Conservation (phyloP, 2,888 invertebrate genomes). For the Leistus spinibarbis region DNA sequence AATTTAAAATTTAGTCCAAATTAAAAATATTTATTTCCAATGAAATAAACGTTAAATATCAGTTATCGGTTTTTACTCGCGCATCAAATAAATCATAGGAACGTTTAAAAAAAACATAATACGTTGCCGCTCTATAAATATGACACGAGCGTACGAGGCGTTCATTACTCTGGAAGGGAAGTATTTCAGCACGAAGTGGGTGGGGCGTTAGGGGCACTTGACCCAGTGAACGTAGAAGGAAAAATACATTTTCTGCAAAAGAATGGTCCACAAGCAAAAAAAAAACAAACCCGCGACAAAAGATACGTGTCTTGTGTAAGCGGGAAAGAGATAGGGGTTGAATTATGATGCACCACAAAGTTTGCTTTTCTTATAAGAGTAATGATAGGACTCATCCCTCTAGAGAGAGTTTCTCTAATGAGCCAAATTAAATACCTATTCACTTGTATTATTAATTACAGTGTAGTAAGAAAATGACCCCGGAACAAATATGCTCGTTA, state of each 20-base stretch:
- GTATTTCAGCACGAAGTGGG: background rate
- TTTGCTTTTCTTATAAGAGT: background rate
- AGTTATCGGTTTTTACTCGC: too few species aligned
- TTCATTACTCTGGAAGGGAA: background rate
- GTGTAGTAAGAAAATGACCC: slow-evolving; percentile 17
- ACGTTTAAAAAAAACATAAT: too few species aligned
- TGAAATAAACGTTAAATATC: too few species aligned
- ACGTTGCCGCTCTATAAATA: background rate
- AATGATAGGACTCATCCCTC: background rate
- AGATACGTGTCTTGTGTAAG: background rate
- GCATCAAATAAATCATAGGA: too few species aligned
- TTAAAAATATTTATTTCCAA: too few species aligned
- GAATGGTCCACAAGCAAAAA: too few species aligned
- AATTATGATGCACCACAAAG: background rate
- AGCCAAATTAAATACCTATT: slow-evolving; percentile 37
- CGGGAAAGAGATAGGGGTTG: background rate
- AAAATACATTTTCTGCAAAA: background rate
- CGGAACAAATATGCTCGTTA: slow-evolving; percentile 27
- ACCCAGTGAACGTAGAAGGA: background rate
- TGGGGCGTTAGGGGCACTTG: background rate
- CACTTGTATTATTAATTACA: slow-evolving; percentile 26
- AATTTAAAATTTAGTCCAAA: too few species aligned
- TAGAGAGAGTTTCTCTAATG: slow-evolving; percentile 20
- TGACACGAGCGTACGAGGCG: background rate
- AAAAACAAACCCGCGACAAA: background rate